Percentiles rank a stretch among this genome's conserved stretches.
Evolutionary conservation across 2,888 invertebrate species (phyloP).

Genomic region (Drosophila ezoana): DNA sequence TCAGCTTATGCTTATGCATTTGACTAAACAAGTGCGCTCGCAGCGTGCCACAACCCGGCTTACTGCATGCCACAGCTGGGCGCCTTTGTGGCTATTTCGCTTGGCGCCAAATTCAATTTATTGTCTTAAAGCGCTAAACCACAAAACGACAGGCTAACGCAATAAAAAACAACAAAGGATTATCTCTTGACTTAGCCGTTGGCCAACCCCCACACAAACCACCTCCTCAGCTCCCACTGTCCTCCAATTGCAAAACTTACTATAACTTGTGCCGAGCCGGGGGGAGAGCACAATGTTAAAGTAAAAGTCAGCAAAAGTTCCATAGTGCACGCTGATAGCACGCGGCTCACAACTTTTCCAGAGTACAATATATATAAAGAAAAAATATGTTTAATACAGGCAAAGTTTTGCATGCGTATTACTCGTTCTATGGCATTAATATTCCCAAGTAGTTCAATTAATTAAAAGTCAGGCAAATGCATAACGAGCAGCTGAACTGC

Average conservation of each 20-base stretch:
- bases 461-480: constrained; percentile 67
- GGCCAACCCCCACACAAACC: constrained; percentile 4
- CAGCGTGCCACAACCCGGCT: not conserved
- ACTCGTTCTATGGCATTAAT: constrained; percentile 19
- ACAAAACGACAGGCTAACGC: constrained; percentile 62
- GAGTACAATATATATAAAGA: constrained; percentile 17
- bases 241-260: constrained; percentile 53
- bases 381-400: constrained; percentile 28
- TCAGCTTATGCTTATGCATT: constrained; percentile 64
- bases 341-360: constrained; percentile 46
- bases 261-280: constrained; percentile 17
- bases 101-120: constrained; percentile 76
- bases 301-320: constrained; percentile 68
- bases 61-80: constrained; percentile 43
- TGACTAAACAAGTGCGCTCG: constrained; percentile 59
- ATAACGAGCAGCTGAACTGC: constrained; percentile 38
- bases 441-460: constrained; percentile 70
- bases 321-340: constrained; percentile 59
- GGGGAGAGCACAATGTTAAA: constrained; percentile 35
- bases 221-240: constrained; percentile 7
- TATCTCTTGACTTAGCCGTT: constrained; percentile 50
- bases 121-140: constrained; percentile 71
- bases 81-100: constrained; percentile 45
- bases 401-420: constrained; percentile 50
- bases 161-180: constrained; percentile 73